Evolutionary conservation across 2,797 vertebrate genomes (phyloP), one percentile per base, ranked within the genome.

Genomic region (Thripadectes ignobilis): DNA sequence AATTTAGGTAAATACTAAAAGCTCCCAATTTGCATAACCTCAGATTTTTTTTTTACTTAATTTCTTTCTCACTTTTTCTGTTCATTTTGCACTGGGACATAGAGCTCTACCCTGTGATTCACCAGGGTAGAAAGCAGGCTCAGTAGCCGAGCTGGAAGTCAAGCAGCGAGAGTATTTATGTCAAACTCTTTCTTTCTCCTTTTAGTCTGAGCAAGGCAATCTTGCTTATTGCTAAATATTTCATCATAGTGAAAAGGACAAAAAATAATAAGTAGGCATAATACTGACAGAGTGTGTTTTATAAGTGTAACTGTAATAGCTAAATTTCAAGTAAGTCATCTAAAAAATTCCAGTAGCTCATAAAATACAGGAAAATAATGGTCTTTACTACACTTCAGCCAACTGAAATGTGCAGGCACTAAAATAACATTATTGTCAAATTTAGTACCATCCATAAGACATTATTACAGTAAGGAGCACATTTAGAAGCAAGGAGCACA

Each of bases 331-430:
- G 92, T 89, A 95, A 95, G 85, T 67, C 2, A 68, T 89, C 88
- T 85, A 82, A 94, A 84, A 95, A 90, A 94, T 94, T 95, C 92
- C 94, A 89, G 85, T 95, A 95, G 88, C 96, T 96, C 93, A 87
- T 95, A 95, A 95, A 96, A 88, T 77, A 86, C 30, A 66, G 69
- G 51, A 62, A 94, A 95, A 96, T 96, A 88, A 93, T 61, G 52
- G 57, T 79, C 67, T 88, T 92, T 76, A 86, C 61, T 59, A 82
- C 69, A 71, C 27, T 89, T 74, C 61, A 91, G 71, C 68, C 43
- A 80, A 61, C 46, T 94, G 38, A 94, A 93, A 51, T n/a, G 43
- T 29, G 22, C n/a, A 2, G 4, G 55, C 67, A 90, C 71, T 96
- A 76, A 90, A 89, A 71, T 83, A 95, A 87, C 49, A 85, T 95